These are phyloP conservation scores for Drosophila setosimentum DNA, from an alignment of 2,888 invertebrate genomes.

Conservation along the genomic window DNA sequence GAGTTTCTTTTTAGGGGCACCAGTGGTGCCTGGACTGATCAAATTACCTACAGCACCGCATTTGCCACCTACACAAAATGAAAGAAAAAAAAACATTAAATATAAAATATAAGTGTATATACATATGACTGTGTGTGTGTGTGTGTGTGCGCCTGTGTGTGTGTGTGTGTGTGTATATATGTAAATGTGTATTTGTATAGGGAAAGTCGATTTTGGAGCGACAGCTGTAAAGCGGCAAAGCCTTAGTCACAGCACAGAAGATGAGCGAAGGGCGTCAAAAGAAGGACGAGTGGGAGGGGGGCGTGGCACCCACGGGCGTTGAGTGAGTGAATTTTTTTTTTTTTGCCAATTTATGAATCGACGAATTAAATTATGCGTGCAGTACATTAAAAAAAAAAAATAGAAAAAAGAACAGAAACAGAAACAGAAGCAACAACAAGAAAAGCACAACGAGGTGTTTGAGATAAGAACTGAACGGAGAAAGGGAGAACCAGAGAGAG, in stretches of 20 bases:
- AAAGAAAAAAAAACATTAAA: background rate
- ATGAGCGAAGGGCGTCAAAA: background rate
- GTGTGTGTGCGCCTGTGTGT: conserved; percentile 10
- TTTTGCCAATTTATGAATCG: conserved; percentile 73
- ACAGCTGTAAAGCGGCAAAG: conserved; percentile 47
- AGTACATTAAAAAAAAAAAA: conserved; percentile 62
- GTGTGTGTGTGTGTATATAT: conserved; percentile 11
- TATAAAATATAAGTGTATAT: background rate
- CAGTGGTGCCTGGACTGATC: conserved; percentile 48
- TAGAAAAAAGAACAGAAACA: conserved; percentile 15
- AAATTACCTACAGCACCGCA: conserved; percentile 44
- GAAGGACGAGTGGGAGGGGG: background rate
- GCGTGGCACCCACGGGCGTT: conserved; percentile 32
- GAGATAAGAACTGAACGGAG: conserved; percentile 17
- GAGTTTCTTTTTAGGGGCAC: conserved; percentile 25
- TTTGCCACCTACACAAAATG: conserved; percentile 20
- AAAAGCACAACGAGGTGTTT: background rate
- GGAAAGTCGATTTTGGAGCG: conserved; percentile 45
- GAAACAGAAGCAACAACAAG: conserved; percentile 16
- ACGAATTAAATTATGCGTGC: conserved; percentile 80
- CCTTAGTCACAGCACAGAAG: conserved; percentile 12
- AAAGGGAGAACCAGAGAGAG: background rate
- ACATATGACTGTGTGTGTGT: background rate
- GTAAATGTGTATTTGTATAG: conserved; percentile 45
- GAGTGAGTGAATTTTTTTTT: conserved; percentile 58